Base-by-base conservation (phyloP, 2,888 invertebrate species). In the Nysson spinosus region DNA sequence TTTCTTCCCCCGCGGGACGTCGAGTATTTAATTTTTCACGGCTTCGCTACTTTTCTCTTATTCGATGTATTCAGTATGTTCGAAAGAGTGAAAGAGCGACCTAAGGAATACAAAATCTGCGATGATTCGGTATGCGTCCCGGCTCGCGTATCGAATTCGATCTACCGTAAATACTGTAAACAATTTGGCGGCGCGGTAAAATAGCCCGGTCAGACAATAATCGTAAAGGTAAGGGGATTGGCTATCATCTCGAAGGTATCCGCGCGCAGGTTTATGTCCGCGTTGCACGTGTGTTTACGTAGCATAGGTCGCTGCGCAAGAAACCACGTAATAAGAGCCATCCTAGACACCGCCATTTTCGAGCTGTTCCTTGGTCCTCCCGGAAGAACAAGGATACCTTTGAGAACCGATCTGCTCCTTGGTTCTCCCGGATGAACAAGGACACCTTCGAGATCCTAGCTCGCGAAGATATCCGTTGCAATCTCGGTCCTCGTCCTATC, bases 211-310 rank as follows among this genome's bases (percentile, higher is more conserved):
- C 65, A 62, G 55, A 77, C 80, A 78, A 83, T 83, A 83, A 82
- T 80, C 82, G 78, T 82, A 82, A 83, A 83, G 77, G 82, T 77
- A 75, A 80, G 74, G 76, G 69, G 75, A 81, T 82, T 80, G 82
- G 77, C 78, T 77, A 79, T 82, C 79, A 72, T 77, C 73, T 79
- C 46, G 67, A 47, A 17, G 32, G 34, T 49, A 35, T 12, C 47
- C 32, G 5, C 39, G 30, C 20, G 50, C 17, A 22, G 34, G 28
- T 52, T 32, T 44, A 35, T 22, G 42, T 17, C 11, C 30, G 7
- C 12, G 35, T 37, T 37, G 44, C 34, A 32, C 22, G 46, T 42
- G 39, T 28, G 60, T 47, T 61, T 44, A 44, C 16, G 14, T n/a
- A n/a, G 14, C 34, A 40, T 63, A 42, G 43, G 52, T 34, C n/a